Conservation (phyloP, 2,113 vertebrate species). For the Neopipo cinnamomea region DNA sequence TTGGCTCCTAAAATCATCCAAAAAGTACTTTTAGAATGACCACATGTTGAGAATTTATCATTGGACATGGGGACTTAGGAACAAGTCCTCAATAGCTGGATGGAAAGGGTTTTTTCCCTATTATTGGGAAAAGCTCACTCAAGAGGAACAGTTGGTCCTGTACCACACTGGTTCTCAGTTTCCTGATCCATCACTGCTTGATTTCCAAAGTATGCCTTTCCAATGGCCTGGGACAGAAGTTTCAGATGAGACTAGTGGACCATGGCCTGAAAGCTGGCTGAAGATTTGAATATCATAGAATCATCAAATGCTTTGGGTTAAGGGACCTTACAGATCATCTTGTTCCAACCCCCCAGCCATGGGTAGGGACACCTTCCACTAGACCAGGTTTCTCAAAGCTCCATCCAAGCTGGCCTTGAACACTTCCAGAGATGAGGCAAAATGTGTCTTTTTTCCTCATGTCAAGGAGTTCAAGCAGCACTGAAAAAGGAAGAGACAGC, state of each 20-base stretch:
- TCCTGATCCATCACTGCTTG: background rate
- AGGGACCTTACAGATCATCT: background rate
- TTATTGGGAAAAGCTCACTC: background rate
- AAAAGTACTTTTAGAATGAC: background rate
- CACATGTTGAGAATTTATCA: background rate
- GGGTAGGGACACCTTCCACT: background rate
- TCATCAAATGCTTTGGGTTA: background rate
- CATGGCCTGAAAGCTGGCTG: background rate
- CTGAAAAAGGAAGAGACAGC: background rate
- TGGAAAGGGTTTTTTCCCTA: background rate
- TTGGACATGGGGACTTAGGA: background rate
- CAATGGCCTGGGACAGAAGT: background rate
- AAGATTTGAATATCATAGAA: background rate
- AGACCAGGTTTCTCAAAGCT: background rate
- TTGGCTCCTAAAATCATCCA: slow-evolving; percentile 19
- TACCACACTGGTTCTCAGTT: background rate
- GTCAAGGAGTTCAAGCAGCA: background rate
- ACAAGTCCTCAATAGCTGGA: background rate
- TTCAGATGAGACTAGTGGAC: background rate
- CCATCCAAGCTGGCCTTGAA: background rate
- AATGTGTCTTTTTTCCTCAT: background rate
- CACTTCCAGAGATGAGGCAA: background rate
- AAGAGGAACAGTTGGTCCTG: background rate
- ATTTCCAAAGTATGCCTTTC: background rate
- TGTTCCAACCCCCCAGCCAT: background rate